phyloP scores from a whole-genome alignment of 2,888 invertebrate species.

The Caenorhabditis doughertyi region DNA sequence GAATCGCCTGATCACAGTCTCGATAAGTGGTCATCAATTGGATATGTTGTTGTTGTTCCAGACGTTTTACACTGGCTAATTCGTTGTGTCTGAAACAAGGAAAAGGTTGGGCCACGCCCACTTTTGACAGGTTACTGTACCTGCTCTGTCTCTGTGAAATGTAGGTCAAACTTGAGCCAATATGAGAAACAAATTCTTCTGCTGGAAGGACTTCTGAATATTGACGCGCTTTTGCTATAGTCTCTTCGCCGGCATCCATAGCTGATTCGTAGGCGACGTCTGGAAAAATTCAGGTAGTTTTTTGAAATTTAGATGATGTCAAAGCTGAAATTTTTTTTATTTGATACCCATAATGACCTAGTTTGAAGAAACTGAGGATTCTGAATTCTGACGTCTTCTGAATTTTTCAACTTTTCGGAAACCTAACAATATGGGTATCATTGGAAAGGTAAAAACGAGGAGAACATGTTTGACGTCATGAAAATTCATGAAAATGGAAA shows the following conservation, averaged over 20 bases:
- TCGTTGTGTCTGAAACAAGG: conserved; percentile 85
- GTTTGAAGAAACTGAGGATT: not conserved
- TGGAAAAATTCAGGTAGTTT: conserved; percentile 15
- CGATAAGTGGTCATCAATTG: conserved; percentile 89
- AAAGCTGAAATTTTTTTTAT: too few relatives aligned
- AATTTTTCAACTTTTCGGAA: not conserved
- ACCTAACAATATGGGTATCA: too few relatives aligned
- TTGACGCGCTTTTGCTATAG: conserved; percentile 42
- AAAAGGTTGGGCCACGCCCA: not conserved
- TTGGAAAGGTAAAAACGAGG: too few relatives aligned
- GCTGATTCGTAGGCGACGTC: conserved; percentile 49
- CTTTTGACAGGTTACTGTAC: too few relatives aligned
- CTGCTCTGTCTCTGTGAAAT: conserved; percentile 54
- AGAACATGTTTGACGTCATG: too few relatives aligned
- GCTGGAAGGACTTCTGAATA: conserved; percentile 54
- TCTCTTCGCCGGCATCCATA: conserved; percentile 54
- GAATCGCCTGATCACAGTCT: conserved; percentile 88
- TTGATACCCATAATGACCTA: too few relatives aligned
- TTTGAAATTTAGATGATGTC: too few relatives aligned
- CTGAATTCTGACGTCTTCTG: not conserved
- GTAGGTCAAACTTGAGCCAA: conserved; percentile 45
- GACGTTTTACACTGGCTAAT: conserved; percentile 88
- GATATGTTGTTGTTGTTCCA: conserved; percentile 89
- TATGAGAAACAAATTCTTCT: conserved; percentile 56
- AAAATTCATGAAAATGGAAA: too few relatives aligned